These are phyloP conservation scores for Cylloceria caligata DNA, from an alignment of 2,888 invertebrate species.

Conservation along the genomic window DNA sequence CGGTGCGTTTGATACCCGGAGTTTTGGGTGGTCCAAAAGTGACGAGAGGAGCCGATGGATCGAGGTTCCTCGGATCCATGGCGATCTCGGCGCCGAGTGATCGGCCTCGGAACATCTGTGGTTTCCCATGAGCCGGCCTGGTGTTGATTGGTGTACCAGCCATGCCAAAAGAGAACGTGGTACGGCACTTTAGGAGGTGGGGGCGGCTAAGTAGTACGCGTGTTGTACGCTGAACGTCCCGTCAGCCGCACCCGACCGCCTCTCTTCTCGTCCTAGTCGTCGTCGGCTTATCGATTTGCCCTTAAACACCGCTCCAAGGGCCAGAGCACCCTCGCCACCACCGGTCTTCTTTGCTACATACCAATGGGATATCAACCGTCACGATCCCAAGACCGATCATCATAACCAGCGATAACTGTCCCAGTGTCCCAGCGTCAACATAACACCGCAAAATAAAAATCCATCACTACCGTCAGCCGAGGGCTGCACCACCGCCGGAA, in stretches of 20 bases:
- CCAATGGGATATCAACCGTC: constrained; percentile 51
- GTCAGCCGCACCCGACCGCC: constrained; percentile 70
- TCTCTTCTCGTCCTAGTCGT: constrained; percentile 60
- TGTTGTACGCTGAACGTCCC: constrained; percentile 50
- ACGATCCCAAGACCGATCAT: neutral
- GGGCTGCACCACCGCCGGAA: neutral
- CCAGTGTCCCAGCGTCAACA: neutral
- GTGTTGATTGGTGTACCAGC: constrained; percentile 77
- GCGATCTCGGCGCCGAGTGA: constrained; percentile 77
- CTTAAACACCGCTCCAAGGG: constrained; percentile 65
- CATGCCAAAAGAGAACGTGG: constrained; percentile 69
- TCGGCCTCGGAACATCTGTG: constrained; percentile 60
- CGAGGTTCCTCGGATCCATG: constrained; percentile 80
- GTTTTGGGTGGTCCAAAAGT: constrained; percentile 56
- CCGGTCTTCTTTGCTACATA: constrained; percentile 46
- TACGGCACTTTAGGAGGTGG: constrained; percentile 14
- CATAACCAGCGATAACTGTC: neutral
- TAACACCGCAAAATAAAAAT: neutral
- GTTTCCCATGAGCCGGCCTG: constrained; percentile 70
- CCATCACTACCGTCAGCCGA: neutral
- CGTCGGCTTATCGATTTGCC: constrained; percentile 67
- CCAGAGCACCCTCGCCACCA: constrained; percentile 58
- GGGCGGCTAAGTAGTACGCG: constrained; percentile 66
- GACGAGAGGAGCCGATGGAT: constrained; percentile 38
- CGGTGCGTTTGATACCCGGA: constrained; percentile 55